Percentiles rank a stretch among this genome's conserved stretches.
Conservation (phyloP, 2,797 vertebrate genomes). For the Vultur gryphus region DNA sequence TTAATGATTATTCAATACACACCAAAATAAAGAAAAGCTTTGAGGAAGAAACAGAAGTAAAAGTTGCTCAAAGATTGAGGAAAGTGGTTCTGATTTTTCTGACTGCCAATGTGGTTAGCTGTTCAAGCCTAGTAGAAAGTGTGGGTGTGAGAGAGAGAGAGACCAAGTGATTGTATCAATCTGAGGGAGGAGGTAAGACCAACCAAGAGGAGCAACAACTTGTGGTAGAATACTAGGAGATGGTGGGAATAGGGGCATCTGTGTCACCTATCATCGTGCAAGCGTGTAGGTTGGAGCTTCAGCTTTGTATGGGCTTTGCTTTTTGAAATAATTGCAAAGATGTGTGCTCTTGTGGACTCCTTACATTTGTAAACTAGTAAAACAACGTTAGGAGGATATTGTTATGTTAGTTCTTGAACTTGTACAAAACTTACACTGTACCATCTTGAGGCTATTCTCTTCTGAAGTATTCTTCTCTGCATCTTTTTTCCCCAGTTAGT, state of each 20-base stretch:
- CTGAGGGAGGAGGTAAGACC: not conserved
- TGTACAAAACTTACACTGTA: not conserved
- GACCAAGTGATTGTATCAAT: not conserved
- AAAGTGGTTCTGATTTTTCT: not conserved
- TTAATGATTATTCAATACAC: not conserved
- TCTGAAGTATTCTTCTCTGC: not conserved
- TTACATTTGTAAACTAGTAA: not conserved
- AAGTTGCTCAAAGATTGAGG: not conserved
- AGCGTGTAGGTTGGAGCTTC: not conserved
- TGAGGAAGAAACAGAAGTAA: not conserved
- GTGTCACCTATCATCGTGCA: fast-evolving
- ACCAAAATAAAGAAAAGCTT: not conserved
- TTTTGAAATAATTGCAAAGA: not conserved
- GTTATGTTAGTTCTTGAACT: not conserved
- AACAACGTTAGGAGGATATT: not conserved
- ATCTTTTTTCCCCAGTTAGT: not conserved
- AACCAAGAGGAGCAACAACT: not conserved
- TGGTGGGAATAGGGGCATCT: not conserved
- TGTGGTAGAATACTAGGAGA: not conserved
- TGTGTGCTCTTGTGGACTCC: not conserved
- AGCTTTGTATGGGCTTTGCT: not conserved
- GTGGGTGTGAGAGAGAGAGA: not conserved
- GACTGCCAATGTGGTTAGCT: not conserved
- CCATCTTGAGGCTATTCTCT: not conserved
- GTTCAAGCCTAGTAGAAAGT: not conserved